A percentile compares a stretch with the other conserved stretches of the same genome.
Conservation (phyloP, 2,113 vertebrate species). For the Petromus typicus region DNA sequence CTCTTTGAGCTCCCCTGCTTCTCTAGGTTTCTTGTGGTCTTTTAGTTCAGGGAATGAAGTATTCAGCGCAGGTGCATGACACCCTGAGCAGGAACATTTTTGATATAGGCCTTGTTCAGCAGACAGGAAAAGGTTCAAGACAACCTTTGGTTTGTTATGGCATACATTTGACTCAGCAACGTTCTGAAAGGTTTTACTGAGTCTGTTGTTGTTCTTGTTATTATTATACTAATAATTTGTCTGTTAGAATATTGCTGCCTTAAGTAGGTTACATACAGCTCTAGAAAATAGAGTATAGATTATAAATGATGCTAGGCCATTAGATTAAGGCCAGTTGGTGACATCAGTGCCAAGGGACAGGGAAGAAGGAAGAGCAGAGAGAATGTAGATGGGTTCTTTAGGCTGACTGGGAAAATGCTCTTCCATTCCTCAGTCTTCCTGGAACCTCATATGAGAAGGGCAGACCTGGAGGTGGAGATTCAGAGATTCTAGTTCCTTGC, state of each 20-base stretch:
- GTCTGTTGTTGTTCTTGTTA: neutral
- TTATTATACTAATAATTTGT: slow-evolving; percentile 48
- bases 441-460: neutral
- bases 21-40: neutral
- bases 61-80: neutral
- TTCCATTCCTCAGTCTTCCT: neutral
- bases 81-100: neutral
- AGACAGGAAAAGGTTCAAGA: neutral
- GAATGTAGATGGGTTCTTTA: neutral
- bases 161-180: slow-evolving; percentile 32
- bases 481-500: slow-evolving; percentile 36
- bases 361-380: neutral
- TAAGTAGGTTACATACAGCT: neutral
- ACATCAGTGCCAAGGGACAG: neutral
- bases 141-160: neutral
- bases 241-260: slow-evolving; percentile 37
- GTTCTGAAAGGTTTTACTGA: neutral
- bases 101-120: neutral
- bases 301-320: neutral
- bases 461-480: neutral
- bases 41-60: neutral
- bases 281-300: slow-evolving; percentile 33
- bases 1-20: neutral
- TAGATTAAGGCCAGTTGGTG: neutral
- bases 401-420: neutral